Evolutionary conservation across 2,888 invertebrate species (phyloP).

Genomic region (Beris morrisii): DNA sequence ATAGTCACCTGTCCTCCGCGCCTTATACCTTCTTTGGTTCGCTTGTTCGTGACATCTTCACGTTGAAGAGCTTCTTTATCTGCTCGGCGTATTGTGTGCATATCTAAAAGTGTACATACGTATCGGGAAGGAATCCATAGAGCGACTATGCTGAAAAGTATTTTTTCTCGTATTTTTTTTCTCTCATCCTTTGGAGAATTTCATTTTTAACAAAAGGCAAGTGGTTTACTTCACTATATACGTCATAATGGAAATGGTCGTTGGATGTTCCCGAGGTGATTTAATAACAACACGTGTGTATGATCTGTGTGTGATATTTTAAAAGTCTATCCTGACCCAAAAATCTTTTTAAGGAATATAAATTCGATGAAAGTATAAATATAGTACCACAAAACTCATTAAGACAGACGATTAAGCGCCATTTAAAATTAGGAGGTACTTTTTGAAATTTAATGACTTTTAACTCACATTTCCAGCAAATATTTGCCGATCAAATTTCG

Average conservation of each 20-base stretch:
- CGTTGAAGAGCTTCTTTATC: constrained; percentile 4
- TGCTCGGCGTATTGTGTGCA: too few species aligned
- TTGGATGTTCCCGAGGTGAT: constrained; percentile 7
- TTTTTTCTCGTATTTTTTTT: background rate
- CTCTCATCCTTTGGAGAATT: background rate
- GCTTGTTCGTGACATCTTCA: constrained; percentile 15
- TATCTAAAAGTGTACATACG: too few species aligned
- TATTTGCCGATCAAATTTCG: too few species aligned
- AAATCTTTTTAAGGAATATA: too few species aligned
- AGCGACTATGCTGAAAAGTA: background rate
- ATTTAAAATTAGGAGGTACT: too few species aligned
- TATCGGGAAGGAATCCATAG: too few species aligned
- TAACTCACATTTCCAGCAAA: too few species aligned
- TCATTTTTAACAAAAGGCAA: constrained; percentile 13
- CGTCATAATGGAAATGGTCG: background rate
- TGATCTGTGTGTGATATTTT: constrained; percentile 7
- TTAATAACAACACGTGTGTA: background rate
- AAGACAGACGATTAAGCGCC: too few species aligned
- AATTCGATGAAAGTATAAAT: too few species aligned
- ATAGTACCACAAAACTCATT: too few species aligned
- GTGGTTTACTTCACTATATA: constrained; percentile 6
- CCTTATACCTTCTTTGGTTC: background rate
- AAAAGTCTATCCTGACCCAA: too few species aligned
- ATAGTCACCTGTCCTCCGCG: constrained; percentile 18
- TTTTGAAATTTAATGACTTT: too few species aligned